Base-by-base conservation (phyloP, 1,140 invertebrate genomes). In the Drosophila saltans region DNA sequence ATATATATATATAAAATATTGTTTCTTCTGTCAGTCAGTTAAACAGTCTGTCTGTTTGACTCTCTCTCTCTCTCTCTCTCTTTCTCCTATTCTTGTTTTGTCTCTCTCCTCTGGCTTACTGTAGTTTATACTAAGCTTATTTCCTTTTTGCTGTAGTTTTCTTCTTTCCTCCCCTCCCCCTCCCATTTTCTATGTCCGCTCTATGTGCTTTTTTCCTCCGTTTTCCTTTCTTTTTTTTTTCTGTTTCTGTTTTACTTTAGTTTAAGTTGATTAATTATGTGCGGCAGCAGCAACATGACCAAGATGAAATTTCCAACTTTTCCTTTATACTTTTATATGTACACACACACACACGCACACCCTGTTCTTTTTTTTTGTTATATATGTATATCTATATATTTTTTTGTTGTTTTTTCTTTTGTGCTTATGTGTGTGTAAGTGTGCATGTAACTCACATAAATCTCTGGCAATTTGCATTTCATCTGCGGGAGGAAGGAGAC, bases 381-480 rank as follows among this genome's bases (percentile, higher is more conserved):
- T 30, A 30, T 30, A 36, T 36, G 6, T 36, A 36, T 36, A 7
- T 36, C 3, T 36, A 36, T 36, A 1, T 36, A 36, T 36, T 36
- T 36, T 36, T 36, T 36, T 36, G 3, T 36, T 36, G 3, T 36
- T 36, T 36, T 36, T 36, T 2, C 3, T 52, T 9, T 10, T 10
- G 7, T 26, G 24, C 7, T 8, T 52, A 8, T 58, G n/a, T 58
- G 57, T 58, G 57, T 58, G 57, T 24, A 30, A 30, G 16, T 58
- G 30, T 58, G 33, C 64, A 56, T 66, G 36, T 61, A 36, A 39
- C 28, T 55, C 69, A 72, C 76, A 79, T 76, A 79, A 76, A 79
- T 74, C 74, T 69, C 56, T 55, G 40, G 75, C 72, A 75, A 78
- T 78, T 78, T 78, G 66, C 78, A 80, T 80, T 78, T 78, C 71